Conservation (phyloP, 2,888 invertebrate species). For the Boloria selene region DNA sequence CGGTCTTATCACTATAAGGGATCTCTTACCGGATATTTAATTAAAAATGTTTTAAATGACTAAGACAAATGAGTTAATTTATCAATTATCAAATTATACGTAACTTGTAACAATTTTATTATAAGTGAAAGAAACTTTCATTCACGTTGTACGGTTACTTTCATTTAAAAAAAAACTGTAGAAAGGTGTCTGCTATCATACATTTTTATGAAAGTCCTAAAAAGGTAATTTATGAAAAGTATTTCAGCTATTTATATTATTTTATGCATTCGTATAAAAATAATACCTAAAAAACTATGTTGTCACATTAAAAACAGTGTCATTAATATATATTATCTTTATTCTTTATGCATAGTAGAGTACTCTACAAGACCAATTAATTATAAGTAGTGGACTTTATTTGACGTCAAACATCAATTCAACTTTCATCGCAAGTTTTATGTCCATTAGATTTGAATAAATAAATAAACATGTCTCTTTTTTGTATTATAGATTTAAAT, state of each 20-base stretch:
- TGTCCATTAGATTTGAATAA: constrained; percentile 17
- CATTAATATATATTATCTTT: not conserved
- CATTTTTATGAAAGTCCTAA: constrained; percentile 13
- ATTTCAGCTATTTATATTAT: not conserved
- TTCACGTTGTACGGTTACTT: constrained; percentile 12
- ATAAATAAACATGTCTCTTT: constrained; percentile 4
- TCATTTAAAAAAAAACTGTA: constrained; percentile 22
- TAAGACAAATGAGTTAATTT: no score
- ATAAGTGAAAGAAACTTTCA: constrained; percentile 10
- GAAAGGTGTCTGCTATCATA: constrained; percentile 19
- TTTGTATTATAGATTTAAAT: constrained; percentile 12
- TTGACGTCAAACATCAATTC: constrained; percentile 8
- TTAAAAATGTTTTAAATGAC: no score
- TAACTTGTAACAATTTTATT: constrained; percentile 5
- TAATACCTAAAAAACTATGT: no score
- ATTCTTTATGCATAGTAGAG: no score
- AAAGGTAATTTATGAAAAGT: constrained; percentile 3
- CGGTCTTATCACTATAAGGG: no score
- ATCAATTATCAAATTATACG: not conserved
- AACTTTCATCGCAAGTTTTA: constrained; percentile 11
- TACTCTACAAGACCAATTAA: not conserved
- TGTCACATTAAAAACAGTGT: not conserved
- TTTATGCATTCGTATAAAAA: no score
- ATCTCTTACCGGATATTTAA: no score
- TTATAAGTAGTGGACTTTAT: constrained; percentile 1